These are phyloP conservation scores for Ectemnius cavifrons DNA, from an alignment of 2,888 invertebrate species.

Conservation along the genomic window DNA sequence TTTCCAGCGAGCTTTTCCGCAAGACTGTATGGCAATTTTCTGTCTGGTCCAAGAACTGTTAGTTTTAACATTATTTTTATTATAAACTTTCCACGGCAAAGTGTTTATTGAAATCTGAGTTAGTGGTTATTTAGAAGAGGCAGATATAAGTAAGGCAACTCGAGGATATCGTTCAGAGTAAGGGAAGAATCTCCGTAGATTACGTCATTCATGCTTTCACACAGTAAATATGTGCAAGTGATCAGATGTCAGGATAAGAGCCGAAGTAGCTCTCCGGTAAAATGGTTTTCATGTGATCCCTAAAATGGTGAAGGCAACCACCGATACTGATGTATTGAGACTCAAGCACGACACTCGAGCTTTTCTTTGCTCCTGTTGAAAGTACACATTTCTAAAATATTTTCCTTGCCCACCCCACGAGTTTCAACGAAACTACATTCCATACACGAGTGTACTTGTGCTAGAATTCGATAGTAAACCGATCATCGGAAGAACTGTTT, in stretches of 20 bases:
- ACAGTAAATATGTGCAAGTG: constrained; percentile 40
- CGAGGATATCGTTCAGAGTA: background rate
- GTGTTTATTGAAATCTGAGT: no score
- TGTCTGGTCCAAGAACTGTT: no score
- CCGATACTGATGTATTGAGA: constrained; percentile 41
- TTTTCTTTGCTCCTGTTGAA: constrained; percentile 29
- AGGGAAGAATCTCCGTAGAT: constrained; percentile 23
- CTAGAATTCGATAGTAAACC: no score
- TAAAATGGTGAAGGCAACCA: constrained; percentile 31
- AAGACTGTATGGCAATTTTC: no score
- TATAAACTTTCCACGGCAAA: no score
- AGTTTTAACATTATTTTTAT: no score
- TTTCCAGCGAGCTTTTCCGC: no score
- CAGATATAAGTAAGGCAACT: constrained; percentile 2
- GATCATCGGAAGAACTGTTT: no score
- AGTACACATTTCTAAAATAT: constrained; percentile 35
- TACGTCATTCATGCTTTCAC: constrained; percentile 40
- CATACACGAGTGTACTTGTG: no score
- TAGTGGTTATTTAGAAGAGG: no score
- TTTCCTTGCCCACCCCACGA: constrained; percentile 18
- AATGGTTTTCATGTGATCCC: constrained; percentile 47
- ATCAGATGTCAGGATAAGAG: constrained; percentile 42
- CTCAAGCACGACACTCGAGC: constrained; percentile 37
- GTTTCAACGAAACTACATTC: background rate
- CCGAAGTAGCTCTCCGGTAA: constrained; percentile 38